Conservation (phyloP, 1,140 invertebrate genomes). For the Helicorthomorpha holstii region DNA sequence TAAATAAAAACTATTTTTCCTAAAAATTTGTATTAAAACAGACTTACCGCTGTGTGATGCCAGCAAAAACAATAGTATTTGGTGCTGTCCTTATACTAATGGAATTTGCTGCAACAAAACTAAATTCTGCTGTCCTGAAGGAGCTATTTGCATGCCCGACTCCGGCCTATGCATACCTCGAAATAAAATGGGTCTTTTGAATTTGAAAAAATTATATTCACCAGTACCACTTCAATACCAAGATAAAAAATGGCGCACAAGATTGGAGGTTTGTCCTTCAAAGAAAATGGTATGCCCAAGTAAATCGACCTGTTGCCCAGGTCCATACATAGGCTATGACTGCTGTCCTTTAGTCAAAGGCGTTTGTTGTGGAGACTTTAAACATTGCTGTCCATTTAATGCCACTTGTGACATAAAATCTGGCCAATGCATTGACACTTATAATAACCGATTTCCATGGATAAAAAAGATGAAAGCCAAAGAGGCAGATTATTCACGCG, state of each 20-base stretch:
- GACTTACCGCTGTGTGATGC: too few species aligned
- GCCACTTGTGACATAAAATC: background rate
- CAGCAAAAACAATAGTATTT: too few species aligned
- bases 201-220: background rate
- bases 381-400: background rate
- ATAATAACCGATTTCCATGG: background rate
- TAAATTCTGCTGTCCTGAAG: background rate
- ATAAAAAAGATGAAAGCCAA: background rate
- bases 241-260: background rate
- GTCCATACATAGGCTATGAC: background rate
- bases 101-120: background rate
- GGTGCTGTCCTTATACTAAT: background rate
- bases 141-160: background rate
- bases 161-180: background rate
- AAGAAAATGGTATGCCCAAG: background rate
- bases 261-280: background rate
- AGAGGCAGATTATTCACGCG: background rate
- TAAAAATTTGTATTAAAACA: too few species aligned
- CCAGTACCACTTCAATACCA: background rate
- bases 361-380: background rate
- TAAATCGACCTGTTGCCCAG: background rate
- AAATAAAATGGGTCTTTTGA: background rate
- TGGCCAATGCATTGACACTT: background rate
- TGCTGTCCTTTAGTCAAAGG: background rate
- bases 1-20: too few species aligned